Base-by-base conservation (phyloP, 23 tunicate genomes). In the Styela plicata region DNA sequence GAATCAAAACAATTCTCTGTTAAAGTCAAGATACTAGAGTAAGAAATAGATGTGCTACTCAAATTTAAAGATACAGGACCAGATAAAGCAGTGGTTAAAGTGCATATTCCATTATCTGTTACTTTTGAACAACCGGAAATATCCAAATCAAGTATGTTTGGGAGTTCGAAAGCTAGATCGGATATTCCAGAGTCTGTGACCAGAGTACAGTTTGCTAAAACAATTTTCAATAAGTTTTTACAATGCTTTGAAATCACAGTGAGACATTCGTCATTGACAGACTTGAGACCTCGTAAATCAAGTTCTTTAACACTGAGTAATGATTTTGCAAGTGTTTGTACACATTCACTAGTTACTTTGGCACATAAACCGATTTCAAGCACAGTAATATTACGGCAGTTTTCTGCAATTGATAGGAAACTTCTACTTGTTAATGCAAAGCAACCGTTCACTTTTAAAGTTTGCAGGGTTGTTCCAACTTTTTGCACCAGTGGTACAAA, bases 371-470 rank as follows among this genome's bases (percentile, higher is more conserved):
- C 94, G 52, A 89, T 80, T 62, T 89, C 81, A 0, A 89, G 70
- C 16, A n/a, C 63, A 2, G 52, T 20, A 24, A 89, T 57, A 0
- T 71, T 37, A 13, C 52, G 2, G 32, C 81, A 79, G 29, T 52
- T 1, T 32, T 73, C 35, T 3, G 82, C 24, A 71, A 89, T 69
- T 13, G 79, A 10, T 33, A 74, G 34, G 2, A 89, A 64, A 25
- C 69, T 70, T 3, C 73, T 71, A 36, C 75, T 22, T 0, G 94
- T 80, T 16, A 84, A 79, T 36, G 85, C 74, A 73, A 89, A 89
- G 74, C 94, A 89, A 10, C 94, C 94, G 17, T 83, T 63, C 83
- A 89, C 44, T 74, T 89, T 87, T 2, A 89, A 79, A 24, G 53
- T 68, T 52, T 67, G 57, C 29, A 89, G 73, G 1, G 82, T 34